Percentiles rank a stretch among this genome's conserved stretches.
Conservation (phyloP, 92 coral and sea anemone species). For the Phenganax stokvisi region DNA sequence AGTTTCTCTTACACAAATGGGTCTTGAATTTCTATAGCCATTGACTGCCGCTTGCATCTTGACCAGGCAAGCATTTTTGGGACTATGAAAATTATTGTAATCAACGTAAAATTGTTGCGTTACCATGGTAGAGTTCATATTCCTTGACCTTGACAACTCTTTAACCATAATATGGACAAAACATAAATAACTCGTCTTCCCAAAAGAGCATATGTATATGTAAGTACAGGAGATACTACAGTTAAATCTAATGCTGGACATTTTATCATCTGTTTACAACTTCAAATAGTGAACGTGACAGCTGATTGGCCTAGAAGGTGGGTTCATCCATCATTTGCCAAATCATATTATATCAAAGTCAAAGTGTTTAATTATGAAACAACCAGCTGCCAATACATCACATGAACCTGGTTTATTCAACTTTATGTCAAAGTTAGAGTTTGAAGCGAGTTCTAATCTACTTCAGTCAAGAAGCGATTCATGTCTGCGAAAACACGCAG, state of each 20-base stretch:
- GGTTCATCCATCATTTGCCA: too few species aligned
- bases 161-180: not conserved
- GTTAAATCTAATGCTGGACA: not conserved
- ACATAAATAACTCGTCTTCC: not conserved
- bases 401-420: slow-evolving; percentile 35
- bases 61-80: not conserved
- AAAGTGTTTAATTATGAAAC: slow-evolving; percentile 26
- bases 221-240: not conserved
- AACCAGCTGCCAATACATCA: not conserved
- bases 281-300: too few species aligned
- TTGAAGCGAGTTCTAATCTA: slow-evolving; percentile 65
- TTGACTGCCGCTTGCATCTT: not conserved
- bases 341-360: not conserved
- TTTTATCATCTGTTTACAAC: not conserved
- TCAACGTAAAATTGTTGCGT: slow-evolving; percentile 8
- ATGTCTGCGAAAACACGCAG: slow-evolving; percentile 42
- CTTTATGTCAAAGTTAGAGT: slow-evolving; percentile 60
- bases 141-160: slow-evolving; percentile 4
- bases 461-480: slow-evolving; percentile 91
- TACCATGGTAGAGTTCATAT: slow-evolving; percentile 8
- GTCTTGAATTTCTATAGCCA: too few species aligned
- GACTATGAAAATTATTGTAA: not conserved
- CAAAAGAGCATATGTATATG: not conserved
- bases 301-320: too few species aligned
- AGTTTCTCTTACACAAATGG: too few species aligned